phyloP scores from a whole-genome alignment of 1,140 invertebrate species.

The Proctacanthus coquilletti region DNA sequence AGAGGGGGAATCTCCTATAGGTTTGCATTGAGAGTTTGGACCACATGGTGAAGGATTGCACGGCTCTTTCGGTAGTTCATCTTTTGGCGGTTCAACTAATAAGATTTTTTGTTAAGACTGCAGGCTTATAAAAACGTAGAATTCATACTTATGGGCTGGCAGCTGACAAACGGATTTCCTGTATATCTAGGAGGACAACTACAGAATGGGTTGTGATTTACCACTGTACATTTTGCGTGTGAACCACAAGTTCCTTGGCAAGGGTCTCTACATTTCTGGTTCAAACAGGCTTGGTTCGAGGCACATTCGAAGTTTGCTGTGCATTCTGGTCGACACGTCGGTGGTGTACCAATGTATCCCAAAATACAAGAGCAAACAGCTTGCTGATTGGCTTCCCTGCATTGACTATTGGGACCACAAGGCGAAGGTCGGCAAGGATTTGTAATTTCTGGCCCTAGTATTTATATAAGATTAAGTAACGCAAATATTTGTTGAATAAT shows the following conservation, averaged over 20 bases:
- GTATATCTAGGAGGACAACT: constrained; percentile 39
- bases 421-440: constrained; percentile 54
- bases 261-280: constrained; percentile 63
- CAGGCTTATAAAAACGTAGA: constrained; percentile 33
- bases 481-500: constrained; percentile 37
- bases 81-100: constrained; percentile 28
- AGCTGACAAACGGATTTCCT: constrained; percentile 49
- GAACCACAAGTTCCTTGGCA: constrained; percentile 61
- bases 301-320: constrained; percentile 58
- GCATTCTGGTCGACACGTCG: constrained; percentile 60
- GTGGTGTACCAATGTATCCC: constrained; percentile 53
- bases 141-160: constrained; percentile 38
- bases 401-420: constrained; percentile 66
- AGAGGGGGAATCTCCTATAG: constrained; percentile 42
- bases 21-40: constrained; percentile 51
- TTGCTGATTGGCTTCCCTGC: constrained; percentile 49
- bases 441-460: constrained; percentile 26
- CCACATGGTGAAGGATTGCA: constrained; percentile 61
- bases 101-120: too few species aligned
- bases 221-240: constrained; percentile 41
- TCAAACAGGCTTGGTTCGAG: constrained; percentile 52
- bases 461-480: constrained; percentile 59
- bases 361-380: constrained; percentile 59
- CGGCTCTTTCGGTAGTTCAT: constrained; percentile 35
- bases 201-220: constrained; percentile 45